phyloP scores from a whole-genome alignment of 2,113 vertebrate genomes.

The Mungos mungo region DNA sequence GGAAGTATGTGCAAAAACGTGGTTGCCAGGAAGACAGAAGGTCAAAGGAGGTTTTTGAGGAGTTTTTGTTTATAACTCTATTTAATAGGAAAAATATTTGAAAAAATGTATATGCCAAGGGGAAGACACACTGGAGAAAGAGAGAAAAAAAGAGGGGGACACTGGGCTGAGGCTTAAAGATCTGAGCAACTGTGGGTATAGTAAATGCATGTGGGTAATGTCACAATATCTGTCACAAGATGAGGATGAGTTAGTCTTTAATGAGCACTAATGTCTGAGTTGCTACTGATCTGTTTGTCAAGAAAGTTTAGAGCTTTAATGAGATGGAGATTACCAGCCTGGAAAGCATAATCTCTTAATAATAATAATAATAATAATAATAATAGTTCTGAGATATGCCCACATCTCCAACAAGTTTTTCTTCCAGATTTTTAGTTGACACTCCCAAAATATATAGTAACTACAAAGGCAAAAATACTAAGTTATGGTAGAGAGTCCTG shows the following conservation, averaged over 20 bases:
- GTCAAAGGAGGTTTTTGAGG: neutral
- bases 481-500: neutral
- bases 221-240: neutral
- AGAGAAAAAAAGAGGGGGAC: neutral
- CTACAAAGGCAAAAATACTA: neutral
- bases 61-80: neutral
- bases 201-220: accelerated
- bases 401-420: neutral
- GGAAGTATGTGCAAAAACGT: neutral
- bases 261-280: neutral
- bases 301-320: neutral
- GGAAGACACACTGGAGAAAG: neutral
- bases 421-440: neutral
- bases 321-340: neutral
- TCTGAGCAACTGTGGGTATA: neutral
- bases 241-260: neutral
- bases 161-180: neutral
- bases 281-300: neutral
- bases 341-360: neutral
- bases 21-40: neutral
- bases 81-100: neutral
- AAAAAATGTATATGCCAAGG: neutral
- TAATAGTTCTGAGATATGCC: neutral
- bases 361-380: neutral
- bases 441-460: neutral